Evolutionary conservation across 2,113 vertebrate species (phyloP).

Genomic region (Hippocampus guttulatus): DNA sequence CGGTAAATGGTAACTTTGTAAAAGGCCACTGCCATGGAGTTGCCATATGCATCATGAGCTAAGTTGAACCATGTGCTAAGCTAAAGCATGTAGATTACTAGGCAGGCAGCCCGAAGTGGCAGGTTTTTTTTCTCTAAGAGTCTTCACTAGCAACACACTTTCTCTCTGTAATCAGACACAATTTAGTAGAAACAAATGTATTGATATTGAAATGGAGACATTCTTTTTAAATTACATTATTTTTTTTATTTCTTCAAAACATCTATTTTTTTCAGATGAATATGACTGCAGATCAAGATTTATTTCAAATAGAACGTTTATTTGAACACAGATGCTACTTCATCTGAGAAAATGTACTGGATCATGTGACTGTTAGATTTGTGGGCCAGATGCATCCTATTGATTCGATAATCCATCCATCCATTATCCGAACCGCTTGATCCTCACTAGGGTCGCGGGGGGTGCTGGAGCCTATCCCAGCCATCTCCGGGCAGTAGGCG

Average conservation of each 20-base stretch:
- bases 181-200: not conserved
- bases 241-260: not conserved
- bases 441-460: too few relatives aligned
- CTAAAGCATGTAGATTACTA: not conserved
- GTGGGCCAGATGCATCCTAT: not conserved
- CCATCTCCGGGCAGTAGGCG: too few relatives aligned
- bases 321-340: not conserved
- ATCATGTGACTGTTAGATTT: not conserved
- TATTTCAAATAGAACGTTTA: not conserved
- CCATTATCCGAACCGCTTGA: too few relatives aligned
- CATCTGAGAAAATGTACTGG: not conserved
- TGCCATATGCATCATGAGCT: not conserved
- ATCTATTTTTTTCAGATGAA: not conserved
- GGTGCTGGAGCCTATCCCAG: too few relatives aligned
- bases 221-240: too few relatives aligned
- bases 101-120: too few relatives aligned
- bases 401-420: not conserved
- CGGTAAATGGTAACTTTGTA: conserved; percentile 18
- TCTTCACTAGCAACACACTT: not conserved
- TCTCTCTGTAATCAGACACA: not conserved
- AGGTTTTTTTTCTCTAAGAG: too few relatives aligned
- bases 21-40: not conserved
- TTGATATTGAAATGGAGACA: not conserved
- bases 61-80: not conserved
- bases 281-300: not conserved